phyloP scores from a whole-genome alignment of 2,113 vertebrate species.

The Atherinomorus stipes region DNA sequence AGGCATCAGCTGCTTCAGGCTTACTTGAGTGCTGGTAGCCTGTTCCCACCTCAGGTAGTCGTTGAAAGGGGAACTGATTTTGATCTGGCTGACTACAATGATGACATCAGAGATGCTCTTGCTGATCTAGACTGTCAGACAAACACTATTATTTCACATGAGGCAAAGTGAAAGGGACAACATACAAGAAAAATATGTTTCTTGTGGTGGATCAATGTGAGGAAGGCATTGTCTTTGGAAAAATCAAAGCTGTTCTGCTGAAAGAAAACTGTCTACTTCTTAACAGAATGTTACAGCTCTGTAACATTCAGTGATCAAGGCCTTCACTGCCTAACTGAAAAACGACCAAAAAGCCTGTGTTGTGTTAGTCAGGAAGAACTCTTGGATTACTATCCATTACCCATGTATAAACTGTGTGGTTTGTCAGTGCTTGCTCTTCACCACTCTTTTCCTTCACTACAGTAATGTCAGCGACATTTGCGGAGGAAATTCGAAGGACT shows the following conservation, averaged over 20 bases:
- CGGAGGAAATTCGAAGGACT: background rate
- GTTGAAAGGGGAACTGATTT: background rate
- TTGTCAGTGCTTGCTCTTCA: constrained; percentile 1
- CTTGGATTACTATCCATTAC: background rate
- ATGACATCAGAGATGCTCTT: constrained; percentile 2
- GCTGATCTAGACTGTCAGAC: background rate
- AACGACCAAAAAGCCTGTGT: no score
- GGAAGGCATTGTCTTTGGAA: no score
- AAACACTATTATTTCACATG: background rate
- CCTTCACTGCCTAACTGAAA: background rate
- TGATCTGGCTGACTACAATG: background rate
- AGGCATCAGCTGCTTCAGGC: background rate
- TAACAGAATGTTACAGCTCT: background rate
- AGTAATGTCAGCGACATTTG: background rate
- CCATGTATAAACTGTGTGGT: constrained; percentile 1
- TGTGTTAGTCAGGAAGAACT: no score
- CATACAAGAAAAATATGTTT: constrained; percentile 8
- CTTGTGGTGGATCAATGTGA: background rate
- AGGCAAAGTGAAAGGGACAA: accelerated
- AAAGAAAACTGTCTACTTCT: background rate
- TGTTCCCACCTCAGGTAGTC: background rate
- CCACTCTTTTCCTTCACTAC: constrained; percentile 3
- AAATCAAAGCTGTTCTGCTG: no score
- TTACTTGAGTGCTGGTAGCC: no score
- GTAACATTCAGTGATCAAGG: constrained; percentile 9